Evolutionary conservation across 2,113 vertebrate species (phyloP).

Genomic region (Orientallactaga bullata): DNA sequence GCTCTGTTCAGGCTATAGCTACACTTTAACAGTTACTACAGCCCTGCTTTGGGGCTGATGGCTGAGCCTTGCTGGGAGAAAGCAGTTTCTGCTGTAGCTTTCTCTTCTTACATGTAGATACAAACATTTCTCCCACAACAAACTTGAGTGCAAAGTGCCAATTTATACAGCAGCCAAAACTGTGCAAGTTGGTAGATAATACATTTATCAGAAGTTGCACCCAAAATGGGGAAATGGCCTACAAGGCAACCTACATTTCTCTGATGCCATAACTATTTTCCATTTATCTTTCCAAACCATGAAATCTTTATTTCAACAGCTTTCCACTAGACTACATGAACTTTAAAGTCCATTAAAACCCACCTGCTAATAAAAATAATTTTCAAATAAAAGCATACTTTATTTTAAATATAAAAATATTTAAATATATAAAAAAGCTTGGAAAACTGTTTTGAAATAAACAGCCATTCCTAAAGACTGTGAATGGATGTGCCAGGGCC

Average conservation of each 20-base stretch:
- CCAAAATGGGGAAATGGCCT: not conserved
- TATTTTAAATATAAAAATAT: not conserved
- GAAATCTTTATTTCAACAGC: slow-evolving; percentile 54
- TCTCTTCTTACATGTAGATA: not conserved
- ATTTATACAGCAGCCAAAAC: not conserved
- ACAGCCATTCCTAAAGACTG: not conserved
- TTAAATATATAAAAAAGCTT: slow-evolving; percentile 8
- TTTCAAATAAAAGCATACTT: slow-evolving; percentile 18
- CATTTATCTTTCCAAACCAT: slow-evolving; percentile 51
- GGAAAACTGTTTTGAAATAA: slow-evolving; percentile 14
- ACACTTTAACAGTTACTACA: not conserved
- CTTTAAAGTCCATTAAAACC: slow-evolving; percentile 16
- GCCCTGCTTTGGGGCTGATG: not conserved
- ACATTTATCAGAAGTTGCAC: slow-evolving; percentile 42
- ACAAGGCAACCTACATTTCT: not conserved
- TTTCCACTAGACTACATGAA: slow-evolving; percentile 27
- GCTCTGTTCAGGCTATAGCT: not conserved
- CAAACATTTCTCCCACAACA: not conserved
- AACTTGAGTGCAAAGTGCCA: not conserved
- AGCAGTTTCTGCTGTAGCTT: not conserved
- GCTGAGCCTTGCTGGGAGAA: not conserved
- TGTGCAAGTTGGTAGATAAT: slow-evolving; percentile 36
- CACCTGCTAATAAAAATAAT: not conserved
- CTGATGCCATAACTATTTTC: not conserved
- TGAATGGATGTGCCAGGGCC: too few relatives aligned